Base-by-base conservation (phyloP, 2,888 invertebrate genomes). In the Pollenia angustigena region DNA sequence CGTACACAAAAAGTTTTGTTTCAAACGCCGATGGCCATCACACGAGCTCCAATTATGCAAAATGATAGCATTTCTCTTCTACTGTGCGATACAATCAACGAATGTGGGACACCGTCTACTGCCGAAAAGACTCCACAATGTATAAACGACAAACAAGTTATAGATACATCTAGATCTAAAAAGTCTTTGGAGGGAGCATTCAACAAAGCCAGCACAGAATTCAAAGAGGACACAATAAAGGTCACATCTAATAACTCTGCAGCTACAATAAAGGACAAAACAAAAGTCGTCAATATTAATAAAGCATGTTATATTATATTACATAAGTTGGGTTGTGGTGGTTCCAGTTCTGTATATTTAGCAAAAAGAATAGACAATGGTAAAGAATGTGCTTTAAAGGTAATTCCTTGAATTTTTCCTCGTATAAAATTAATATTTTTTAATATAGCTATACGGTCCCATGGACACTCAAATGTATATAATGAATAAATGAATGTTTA, bases 301-400 rank as follows among this genome's bases (percentile, higher is more conserved):
- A 95, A 95, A 40, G 95, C 95, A 71, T 95, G 95, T 42, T 99
- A 98, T 93, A 94, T 95, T 87, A 95, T 97, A 72, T 94, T 97
- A 14, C 96, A 96, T 88, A 94, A 95, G 89, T 93, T 98, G 66
- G 99, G 99, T 0, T 95, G 95, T 89, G 98, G 98, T n/a, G 98
- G 98, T 56, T 98, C 98, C 79, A 97, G 98, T 90, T 96, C 97
- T 92, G 98, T 98, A 4, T 96, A 91, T 78, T 87, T 93, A 56
- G 92, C 92, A 0, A 89, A 90, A n/a, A 90, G 90, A 4, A 89
- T 90, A 46, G 90, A 90, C 10, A 90, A 89, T 9, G 90, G 90
- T 9, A 88, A 89, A 50, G 91, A 93, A 80, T 92, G 90, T 79
- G 93, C 93, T 0, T 71, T 93, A 0, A 93, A 93, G 86, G 91